Percentiles rank a stretch among this genome's conserved stretches.
Evolutionary conservation across 2,797 vertebrate species (phyloP).

Genomic region (Clarias fuscus): DNA sequence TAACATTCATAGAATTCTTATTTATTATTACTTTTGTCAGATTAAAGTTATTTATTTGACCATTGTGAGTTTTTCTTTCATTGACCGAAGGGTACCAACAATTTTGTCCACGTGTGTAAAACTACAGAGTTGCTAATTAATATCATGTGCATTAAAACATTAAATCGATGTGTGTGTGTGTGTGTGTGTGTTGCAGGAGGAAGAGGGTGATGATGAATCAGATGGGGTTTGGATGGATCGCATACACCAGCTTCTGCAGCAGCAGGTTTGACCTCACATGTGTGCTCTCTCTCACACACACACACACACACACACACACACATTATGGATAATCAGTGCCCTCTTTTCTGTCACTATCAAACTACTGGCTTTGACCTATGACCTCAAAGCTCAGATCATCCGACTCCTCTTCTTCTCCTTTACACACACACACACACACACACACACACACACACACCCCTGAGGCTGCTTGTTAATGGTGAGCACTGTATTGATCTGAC

Average conservation of each 20-base stretch:
- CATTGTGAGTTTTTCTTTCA: too few species aligned
- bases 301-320: too few species aligned
- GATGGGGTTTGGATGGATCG: slow-evolving; percentile 83
- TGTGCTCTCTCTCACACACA: not conserved
- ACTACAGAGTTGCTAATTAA: not conserved
- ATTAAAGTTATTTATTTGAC: too few species aligned
- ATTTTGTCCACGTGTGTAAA: too few species aligned
- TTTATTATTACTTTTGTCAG: too few species aligned
- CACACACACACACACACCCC: slow-evolving; percentile 65
- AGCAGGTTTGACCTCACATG: slow-evolving; percentile 70
- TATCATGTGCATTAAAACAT: not conserved
- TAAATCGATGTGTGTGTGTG: slow-evolving; percentile 35
- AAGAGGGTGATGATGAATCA: slow-evolving; percentile 63
- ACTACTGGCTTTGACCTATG: slow-evolving; percentile 49
- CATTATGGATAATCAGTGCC: slow-evolving; percentile 27
- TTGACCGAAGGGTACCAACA: too few species aligned
- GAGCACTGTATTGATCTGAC: slow-evolving; percentile 99
- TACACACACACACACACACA: not conserved
- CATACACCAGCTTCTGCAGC: slow-evolving; percentile 82
- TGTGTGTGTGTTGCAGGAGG: slow-evolving; percentile 69
- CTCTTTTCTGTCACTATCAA: slow-evolving; percentile 47
- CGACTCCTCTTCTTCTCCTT: slow-evolving; percentile 62
- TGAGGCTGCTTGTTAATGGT: slow-evolving; percentile 99
- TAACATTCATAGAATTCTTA: too few species aligned
- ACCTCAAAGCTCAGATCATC: slow-evolving; percentile 40